A percentile compares a stretch with the other conserved stretches of the same genome.
These are phyloP conservation scores for Drosophila athabasca DNA, from an alignment of 1,140 invertebrate genomes.

Conservation along the genomic window DNA sequence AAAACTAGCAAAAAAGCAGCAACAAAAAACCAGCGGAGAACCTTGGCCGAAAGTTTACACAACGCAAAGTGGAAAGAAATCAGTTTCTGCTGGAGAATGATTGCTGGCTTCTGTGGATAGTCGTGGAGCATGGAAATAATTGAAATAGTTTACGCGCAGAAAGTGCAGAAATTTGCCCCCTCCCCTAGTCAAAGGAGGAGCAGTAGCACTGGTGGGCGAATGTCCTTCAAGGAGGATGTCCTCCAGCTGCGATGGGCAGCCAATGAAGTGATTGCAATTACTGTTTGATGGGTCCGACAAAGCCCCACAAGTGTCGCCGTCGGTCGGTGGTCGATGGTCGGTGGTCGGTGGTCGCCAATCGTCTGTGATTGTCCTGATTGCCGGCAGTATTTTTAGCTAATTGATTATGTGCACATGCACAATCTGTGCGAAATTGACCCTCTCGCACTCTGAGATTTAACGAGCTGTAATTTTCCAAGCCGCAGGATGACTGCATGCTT, in stretches of 20 bases:
- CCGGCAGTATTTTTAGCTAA: constrained; percentile 50
- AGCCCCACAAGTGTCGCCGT: constrained; percentile 35
- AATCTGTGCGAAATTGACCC: constrained; percentile 19
- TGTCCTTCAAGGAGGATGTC: not conserved
- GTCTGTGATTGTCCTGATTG: constrained; percentile 42
- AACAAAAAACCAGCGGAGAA: constrained; percentile 3
- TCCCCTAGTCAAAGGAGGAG: too few species aligned
- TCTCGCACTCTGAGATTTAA: constrained; percentile 12
- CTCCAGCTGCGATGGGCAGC: not conserved
- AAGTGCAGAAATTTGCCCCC: constrained; percentile 23
- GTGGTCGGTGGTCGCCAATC: not conserved
- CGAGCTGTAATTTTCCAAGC: not conserved
- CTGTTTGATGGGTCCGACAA: constrained; percentile 16
- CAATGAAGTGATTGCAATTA: constrained; percentile 33
- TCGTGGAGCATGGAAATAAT: constrained; percentile 41
- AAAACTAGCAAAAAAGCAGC: constrained; percentile 4
- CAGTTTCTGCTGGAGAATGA: not conserved
- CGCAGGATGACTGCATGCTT: constrained; percentile 4
- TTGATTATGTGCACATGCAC: constrained; percentile 32
- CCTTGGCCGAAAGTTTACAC: constrained; percentile 33
- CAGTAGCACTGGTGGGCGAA: too few species aligned
- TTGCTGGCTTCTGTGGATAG: not conserved
- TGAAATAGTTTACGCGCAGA: constrained; percentile 50
- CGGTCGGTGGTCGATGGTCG: constrained; percentile 9
- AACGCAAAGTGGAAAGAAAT: constrained; percentile 3